Evolutionary conservation across 1,140 invertebrate species (phyloP), one percentile per base, ranked within the genome.

Genomic region (Drosophila micromelanica): DNA sequence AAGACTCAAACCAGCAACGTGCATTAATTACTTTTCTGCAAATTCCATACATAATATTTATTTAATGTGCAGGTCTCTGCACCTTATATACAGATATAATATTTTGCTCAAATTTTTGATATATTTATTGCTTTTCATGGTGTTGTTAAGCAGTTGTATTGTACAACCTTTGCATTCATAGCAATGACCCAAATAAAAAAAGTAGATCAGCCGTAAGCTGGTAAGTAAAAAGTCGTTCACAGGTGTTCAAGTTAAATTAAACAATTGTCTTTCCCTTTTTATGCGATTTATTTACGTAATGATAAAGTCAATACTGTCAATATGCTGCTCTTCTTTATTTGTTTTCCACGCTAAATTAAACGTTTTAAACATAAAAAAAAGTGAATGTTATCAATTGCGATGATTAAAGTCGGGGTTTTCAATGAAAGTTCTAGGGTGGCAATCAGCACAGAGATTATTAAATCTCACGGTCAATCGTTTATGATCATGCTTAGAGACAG

Each of bases 331-430:
- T 68, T 51, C 15, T 59, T 12, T 57, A 40, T 65, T 65, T 65
- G 6, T 13, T 42, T 23, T 43, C 6, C 27, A 42, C 23, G 37
- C 17, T 27, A 27, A 56, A 13, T 23, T 13, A 11, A 60, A 46
- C 38, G 48, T 45, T 38, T 17, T 54, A 8, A 37, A 37, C 67
- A 54, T 63, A 38, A 62, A 61, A 69, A 37, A 5, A 9, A 42
- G 9, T 5, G 13, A 30, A 2, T 46, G 35, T 64, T 71, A 71
- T 64, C 60, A 64, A 32, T 38, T 32, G 35, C 5, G 27, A 49
- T 68, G 46, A 51, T 11, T 52, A 45, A 52, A 68, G 64, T 15
- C 42, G 40, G 59, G 49, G 49, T 54, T 70, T 70, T 32, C 23
- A 40, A 32, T 64, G 43, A 35, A 27, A 49, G 57, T 37, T 60